Evolutionary conservation across 2,113 vertebrate species (phyloP).

Genomic region (Ciconia stormi): DNA sequence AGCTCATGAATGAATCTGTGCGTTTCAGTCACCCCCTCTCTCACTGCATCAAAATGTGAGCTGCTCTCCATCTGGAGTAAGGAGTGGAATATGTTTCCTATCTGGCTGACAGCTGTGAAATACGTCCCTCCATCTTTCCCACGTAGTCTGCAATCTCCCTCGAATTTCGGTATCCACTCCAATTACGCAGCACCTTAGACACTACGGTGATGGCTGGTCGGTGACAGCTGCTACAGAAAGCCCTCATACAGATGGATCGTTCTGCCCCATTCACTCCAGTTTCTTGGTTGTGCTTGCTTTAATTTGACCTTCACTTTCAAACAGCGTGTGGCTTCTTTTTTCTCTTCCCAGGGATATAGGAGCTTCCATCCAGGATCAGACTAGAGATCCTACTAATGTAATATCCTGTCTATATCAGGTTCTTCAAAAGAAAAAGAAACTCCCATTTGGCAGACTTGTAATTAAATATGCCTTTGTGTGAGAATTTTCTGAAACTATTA

Average conservation of each 20-base stretch:
- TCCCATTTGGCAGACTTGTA: background rate
- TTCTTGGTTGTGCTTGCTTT: background rate
- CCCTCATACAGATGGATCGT: background rate
- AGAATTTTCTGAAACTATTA: slow-evolving; percentile 8
- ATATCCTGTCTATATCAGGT: background rate
- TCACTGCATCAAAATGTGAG: background rate
- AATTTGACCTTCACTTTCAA: slow-evolving; percentile 8
- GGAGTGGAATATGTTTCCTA: background rate
- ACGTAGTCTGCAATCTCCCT: background rate
- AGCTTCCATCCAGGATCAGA: background rate
- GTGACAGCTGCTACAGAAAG: background rate
- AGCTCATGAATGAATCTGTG: background rate
- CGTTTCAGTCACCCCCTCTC: background rate
- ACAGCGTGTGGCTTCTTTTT: background rate
- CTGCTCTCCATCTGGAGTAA: background rate
- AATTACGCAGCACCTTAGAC: background rate
- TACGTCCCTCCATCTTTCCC: background rate
- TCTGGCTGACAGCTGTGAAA: slow-evolving; percentile 23
- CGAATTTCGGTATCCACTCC: background rate
- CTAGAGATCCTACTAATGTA: background rate
- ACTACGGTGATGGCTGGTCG: background rate
- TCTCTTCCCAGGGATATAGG: background rate
- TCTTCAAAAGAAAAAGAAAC: slow-evolving; percentile 16
- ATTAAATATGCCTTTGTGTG: background rate
- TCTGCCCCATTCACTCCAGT: background rate